Evolutionary conservation across 2,113 vertebrate genomes (phyloP).

Genomic region (Helogale parvula): DNA sequence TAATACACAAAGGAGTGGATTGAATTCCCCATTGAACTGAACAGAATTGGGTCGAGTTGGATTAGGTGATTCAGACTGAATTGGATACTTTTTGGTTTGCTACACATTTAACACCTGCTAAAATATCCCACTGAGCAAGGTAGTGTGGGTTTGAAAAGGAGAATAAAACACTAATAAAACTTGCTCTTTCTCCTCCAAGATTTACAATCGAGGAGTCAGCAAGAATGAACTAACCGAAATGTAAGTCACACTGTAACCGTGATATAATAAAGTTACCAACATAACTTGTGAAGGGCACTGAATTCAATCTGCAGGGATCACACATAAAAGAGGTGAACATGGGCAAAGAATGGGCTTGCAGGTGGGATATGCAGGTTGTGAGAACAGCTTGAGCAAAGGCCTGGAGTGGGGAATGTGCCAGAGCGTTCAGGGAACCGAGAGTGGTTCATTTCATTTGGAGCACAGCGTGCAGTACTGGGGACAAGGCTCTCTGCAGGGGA

Average conservation of each 20-base stretch:
- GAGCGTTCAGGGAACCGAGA: not conserved
- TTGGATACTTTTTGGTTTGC: not conserved
- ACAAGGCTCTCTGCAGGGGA: not conserved
- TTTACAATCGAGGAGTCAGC: not conserved
- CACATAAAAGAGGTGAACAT: not conserved
- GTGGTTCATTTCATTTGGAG: not conserved
- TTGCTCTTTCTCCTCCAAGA: not conserved
- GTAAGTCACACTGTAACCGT: not conserved
- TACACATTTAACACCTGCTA: not conserved
- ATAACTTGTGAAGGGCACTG: not conserved
- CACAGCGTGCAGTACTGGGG: rapidly evolving
- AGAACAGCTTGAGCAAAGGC: slow-evolving; percentile 44
- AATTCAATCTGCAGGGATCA: not conserved
- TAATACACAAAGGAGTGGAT: not conserved
- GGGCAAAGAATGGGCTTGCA: not conserved
- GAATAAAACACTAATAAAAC: not conserved
- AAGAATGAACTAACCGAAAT: not conserved
- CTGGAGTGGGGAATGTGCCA: not conserved
- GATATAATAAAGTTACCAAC: not conserved
- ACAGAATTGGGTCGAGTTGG: not conserved
- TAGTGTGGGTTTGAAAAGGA: not conserved
- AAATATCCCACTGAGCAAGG: not conserved
- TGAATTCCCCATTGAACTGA: not conserved
- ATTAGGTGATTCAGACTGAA: not conserved
- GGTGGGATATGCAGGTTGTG: not conserved